Evolutionary conservation across 2,888 invertebrate genomes (phyloP), one percentile per base, ranked within the genome.

Genomic region (Drosophila meridionalis): DNA sequence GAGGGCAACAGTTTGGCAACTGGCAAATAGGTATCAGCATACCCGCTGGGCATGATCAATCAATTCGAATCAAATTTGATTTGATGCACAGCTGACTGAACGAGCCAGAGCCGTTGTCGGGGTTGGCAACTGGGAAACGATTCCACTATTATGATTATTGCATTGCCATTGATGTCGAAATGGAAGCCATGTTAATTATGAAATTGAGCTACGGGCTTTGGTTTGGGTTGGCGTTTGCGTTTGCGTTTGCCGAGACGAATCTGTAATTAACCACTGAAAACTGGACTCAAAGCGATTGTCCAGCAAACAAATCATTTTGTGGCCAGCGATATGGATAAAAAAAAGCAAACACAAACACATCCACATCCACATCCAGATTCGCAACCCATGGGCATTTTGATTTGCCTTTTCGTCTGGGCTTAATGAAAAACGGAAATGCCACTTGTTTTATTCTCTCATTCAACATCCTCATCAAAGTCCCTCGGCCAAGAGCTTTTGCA

Each of bases 21-120:
- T 28, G 48, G 48, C 26, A 58, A 38, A 38, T 42, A 64, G 70
- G 50, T 64, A 48, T 68, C 55, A 40, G 70, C 40, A 66, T 83
- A 87, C 93, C 92, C 93, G 90, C 90, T 88, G 92, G 92, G 92
- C 90, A 89, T 92, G 93, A 92, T 92, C 92, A 92, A 93, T 92
- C 92, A 92, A 91, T 85, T 91, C 91, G 87, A 90, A 84, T 81
- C 82, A 81, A 77, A 89, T 84, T 89, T 78, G 76, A 85, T 84
- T 84, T 76, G 64, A 71, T 85, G 57, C 78, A 71, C 80, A 71
- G 55, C 57, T 69, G 72, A 89, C 34, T 52, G 50, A 5, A 59
- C 72, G 84, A 74, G 55, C 76, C 66, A 66, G 50, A 36, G 28
- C 52, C 28, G 9, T 12, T 26, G 14, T n/a, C 55, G 57, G 81